Evolutionary conservation across 2,797 vertebrate genomes (phyloP).

Genomic region (Pangasius macronema): DNA sequence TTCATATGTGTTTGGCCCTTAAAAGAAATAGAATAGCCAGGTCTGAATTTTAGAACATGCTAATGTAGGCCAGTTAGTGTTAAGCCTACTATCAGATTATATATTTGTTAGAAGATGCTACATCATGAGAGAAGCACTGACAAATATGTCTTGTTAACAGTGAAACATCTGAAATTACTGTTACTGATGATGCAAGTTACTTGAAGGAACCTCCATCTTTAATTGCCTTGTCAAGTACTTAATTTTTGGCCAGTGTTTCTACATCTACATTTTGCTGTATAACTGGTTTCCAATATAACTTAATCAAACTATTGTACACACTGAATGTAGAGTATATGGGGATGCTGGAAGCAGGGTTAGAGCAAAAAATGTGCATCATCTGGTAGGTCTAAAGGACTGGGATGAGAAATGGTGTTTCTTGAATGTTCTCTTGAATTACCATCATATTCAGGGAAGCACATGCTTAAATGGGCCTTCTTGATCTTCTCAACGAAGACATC

Average conservation of each 20-base stretch:
- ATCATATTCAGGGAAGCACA: slow-evolving; percentile 98
- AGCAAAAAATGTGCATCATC: neutral
- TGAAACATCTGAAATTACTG: neutral
- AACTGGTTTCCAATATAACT: neutral
- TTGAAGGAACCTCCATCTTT: neutral
- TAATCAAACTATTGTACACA: neutral
- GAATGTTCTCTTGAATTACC: slow-evolving; percentile 73
- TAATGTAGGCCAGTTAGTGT: neutral
- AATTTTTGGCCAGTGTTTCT: neutral
- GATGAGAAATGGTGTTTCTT: neutral
- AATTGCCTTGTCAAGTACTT: neutral
- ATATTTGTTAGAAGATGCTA: neutral
- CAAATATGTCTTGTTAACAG: neutral
- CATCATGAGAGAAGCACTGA: neutral
- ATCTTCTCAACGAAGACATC: slow-evolving; percentile 96
- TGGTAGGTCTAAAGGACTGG: neutral
- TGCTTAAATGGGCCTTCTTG: slow-evolving; percentile 96
- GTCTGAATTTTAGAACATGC: neutral
- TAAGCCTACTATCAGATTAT: neutral
- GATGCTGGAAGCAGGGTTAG: neutral
- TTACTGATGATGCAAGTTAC: neutral
- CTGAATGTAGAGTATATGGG: neutral
- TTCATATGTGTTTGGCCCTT: slow-evolving; percentile 94
- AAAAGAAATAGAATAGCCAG: neutral
- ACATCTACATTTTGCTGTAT: neutral